Conservation (phyloP, 1,140 invertebrate species). For the Scylla paramamosain region DNA sequence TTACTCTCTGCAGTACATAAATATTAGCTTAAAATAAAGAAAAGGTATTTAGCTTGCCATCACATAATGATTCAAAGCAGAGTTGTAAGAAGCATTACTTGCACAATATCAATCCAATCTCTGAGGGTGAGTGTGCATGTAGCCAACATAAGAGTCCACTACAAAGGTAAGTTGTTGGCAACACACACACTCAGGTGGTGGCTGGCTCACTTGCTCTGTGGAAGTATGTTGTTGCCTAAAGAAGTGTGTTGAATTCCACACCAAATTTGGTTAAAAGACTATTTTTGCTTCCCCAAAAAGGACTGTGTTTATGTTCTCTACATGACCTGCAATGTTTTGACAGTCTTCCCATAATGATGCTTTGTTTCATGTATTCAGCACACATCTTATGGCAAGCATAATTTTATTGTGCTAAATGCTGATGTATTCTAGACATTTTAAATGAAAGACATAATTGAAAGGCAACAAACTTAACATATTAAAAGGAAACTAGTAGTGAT, state of each 20-base stretch:
- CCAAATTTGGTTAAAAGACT: too few species aligned
- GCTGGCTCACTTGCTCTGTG: slow-evolving; percentile 56
- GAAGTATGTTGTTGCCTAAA: background rate
- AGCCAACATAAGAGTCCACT: slow-evolving; percentile 55
- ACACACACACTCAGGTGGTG: slow-evolving; percentile 67
- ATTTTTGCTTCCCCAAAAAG: too few species aligned
- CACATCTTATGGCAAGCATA: slow-evolving; percentile 7
- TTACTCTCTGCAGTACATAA: too few species aligned
- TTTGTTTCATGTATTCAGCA: slow-evolving; percentile 19
- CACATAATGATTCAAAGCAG: too few species aligned
- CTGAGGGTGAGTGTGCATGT: slow-evolving; percentile 64
- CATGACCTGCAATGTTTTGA: too few species aligned
- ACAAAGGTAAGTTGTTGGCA: slow-evolving; percentile 73
- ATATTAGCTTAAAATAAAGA: too few species aligned
- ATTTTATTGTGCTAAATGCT: slow-evolving; percentile 21
- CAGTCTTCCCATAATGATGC: too few species aligned
- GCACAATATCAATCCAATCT: slow-evolving; percentile 51
- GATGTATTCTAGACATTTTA: slow-evolving; percentile 30
- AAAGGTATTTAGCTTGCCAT: too few species aligned
- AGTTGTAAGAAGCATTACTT: too few species aligned
- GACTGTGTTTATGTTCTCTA: too few species aligned
- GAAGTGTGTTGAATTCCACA: slow-evolving; percentile 56
- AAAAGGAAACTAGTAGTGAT: background rate
- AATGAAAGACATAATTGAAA: slow-evolving; percentile 25
- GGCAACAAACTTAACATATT: slow-evolving; percentile 47